These are phyloP conservation scores for Laspeyria flexula DNA, from an alignment of 2,888 invertebrate species.

Conservation along the genomic window DNA sequence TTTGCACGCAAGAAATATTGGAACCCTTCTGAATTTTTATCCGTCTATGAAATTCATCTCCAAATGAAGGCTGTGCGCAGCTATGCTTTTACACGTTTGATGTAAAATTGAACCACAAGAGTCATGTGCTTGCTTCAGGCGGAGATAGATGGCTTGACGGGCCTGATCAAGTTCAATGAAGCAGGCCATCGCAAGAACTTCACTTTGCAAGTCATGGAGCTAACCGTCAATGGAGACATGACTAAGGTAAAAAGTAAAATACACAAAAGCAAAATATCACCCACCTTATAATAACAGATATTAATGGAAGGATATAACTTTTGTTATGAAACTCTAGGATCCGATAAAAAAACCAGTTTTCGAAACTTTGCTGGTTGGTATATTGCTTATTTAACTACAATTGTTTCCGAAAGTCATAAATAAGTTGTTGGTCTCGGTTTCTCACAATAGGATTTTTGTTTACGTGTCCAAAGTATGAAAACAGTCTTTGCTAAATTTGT, in stretches of 20 bases:
- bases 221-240: slow-evolving; percentile 95
- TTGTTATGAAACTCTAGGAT: slow-evolving; percentile 5
- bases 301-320: slow-evolving; percentile 5
- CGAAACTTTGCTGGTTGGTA: background rate
- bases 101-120: slow-evolving; percentile 57
- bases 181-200: slow-evolving; percentile 94
- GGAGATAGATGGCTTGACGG: slow-evolving; percentile 95
- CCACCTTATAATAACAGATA: slow-evolving; percentile 1
- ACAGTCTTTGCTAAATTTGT: background rate
- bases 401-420: slow-evolving; percentile 8
- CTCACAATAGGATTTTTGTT: background rate
- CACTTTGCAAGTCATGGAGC: slow-evolving; percentile 94
- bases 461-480: background rate
- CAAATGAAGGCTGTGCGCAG: slow-evolving; percentile 14
- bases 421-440: slow-evolving; percentile 1
- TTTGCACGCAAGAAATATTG: slow-evolving; percentile 40
- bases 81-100: slow-evolving; percentile 17
- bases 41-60: background rate
- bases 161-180: slow-evolving; percentile 94
- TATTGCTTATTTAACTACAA: slow-evolving; percentile 9
- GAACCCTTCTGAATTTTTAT: slow-evolving; percentile 30
- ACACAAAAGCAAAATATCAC: background rate
- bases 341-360: slow-evolving; percentile 7
- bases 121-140: slow-evolving; percentile 87
- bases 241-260: slow-evolving; percentile 87